Evolutionary conservation across 2,888 invertebrate species (phyloP).

Genomic region (Zelleria hepariella): DNA sequence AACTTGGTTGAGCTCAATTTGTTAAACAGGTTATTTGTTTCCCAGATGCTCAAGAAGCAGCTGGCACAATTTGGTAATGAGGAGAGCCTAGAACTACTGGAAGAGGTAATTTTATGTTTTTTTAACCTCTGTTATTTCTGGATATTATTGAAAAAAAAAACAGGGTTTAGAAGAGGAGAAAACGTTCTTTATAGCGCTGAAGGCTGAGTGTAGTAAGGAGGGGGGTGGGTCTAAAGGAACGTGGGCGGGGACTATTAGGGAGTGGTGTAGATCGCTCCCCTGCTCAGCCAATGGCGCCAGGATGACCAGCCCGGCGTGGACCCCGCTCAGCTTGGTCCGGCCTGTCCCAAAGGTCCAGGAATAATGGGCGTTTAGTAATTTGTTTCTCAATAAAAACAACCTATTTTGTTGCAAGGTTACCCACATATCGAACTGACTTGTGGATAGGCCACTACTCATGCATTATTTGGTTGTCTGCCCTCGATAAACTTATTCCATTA

Average conservation of each 20-base stretch:
- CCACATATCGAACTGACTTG: no score
- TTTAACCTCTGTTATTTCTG: no score
- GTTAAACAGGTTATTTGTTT: not conserved
- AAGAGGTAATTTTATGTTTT: conserved; percentile 40
- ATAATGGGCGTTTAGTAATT: no score
- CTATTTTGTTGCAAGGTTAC: no score
- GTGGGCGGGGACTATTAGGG: conserved; percentile 22
- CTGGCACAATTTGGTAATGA: conserved; percentile 53
- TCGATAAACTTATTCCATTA: not conserved
- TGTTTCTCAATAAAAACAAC: no score
- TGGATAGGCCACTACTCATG: no score
- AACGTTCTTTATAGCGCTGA: conserved; percentile 53
- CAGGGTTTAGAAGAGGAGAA: no score
- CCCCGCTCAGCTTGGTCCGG: conserved; percentile 57
- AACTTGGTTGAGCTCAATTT: no score
- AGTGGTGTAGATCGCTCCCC: conserved; percentile 34
- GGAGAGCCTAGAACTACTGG: conserved; percentile 46
- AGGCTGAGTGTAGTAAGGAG: conserved; percentile 50
- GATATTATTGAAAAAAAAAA: no score
- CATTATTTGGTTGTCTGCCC: no score
- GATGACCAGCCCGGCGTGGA: conserved; percentile 60
- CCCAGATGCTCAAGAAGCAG: conserved; percentile 56
- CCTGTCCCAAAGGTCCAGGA: no score
- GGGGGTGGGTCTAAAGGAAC: conserved; percentile 52
- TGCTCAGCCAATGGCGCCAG: conserved; percentile 54